Evolutionary conservation across 1,140 invertebrate species (phyloP).

Genomic region (Cylas formicarius): DNA sequence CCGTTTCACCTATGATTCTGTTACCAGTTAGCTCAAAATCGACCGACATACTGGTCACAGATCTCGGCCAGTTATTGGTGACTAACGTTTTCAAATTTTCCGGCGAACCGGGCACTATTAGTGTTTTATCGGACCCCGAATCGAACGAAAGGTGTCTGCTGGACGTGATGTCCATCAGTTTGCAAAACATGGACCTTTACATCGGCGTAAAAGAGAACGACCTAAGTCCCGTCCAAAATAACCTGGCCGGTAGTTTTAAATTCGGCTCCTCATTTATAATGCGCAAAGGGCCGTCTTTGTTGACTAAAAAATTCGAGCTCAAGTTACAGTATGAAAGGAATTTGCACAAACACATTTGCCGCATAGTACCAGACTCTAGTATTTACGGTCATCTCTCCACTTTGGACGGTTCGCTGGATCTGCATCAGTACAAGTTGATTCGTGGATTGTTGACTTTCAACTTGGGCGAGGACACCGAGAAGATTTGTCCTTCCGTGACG

Average conservation of each 20-base stretch:
- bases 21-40: slow-evolving; percentile 79
- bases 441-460: slow-evolving; percentile 85
- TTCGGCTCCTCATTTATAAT: slow-evolving; percentile 49
- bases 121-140: slow-evolving; percentile 37
- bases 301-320: slow-evolving; percentile 74
- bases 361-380: slow-evolving; percentile 72
- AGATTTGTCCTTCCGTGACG: slow-evolving; percentile 45
- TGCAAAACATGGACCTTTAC: slow-evolving; percentile 79
- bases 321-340: slow-evolving; percentile 77
- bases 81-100: slow-evolving; percentile 66
- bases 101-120: slow-evolving; percentile 50
- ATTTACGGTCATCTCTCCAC: slow-evolving; percentile 81
- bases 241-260: slow-evolving; percentile 30
- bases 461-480: slow-evolving; percentile 82
- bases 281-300: slow-evolving; percentile 54
- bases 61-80: slow-evolving; percentile 74
- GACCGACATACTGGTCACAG: slow-evolving; percentile 68
- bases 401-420: slow-evolving; percentile 74
- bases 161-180: slow-evolving; percentile 68
- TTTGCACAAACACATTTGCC: slow-evolving; percentile 45
- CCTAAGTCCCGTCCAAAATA: slow-evolving; percentile 23
- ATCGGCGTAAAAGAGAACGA: slow-evolving; percentile 49
- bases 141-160: slow-evolving; percentile 48
- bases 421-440: slow-evolving; percentile 81
- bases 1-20: slow-evolving; percentile 77